These are phyloP conservation scores for Druceiella hillmani DNA, from an alignment of 2,888 invertebrate genomes.

Conservation along the genomic window DNA sequence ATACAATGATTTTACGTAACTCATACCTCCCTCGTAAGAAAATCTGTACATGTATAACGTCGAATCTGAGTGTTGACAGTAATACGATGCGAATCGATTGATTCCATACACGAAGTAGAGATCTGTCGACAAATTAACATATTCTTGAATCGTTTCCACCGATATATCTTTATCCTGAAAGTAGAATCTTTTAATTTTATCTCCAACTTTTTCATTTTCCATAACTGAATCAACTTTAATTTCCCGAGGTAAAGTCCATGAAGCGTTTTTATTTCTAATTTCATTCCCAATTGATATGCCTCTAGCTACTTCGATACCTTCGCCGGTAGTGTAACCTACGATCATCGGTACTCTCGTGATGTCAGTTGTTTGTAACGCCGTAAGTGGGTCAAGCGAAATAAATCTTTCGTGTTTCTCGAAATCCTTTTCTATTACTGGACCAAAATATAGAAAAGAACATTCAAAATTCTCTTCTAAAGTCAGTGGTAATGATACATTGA, in stretches of 20 bases:
- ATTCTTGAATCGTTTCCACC: constrained; percentile 31
- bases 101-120: constrained; percentile 38
- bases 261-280: constrained; percentile 30
- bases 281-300: constrained; percentile 29
- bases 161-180: constrained; percentile 32
- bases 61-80: constrained; percentile 26
- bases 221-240: constrained; percentile 34
- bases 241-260: constrained; percentile 39
- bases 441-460: constrained; percentile 23
- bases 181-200: constrained; percentile 36
- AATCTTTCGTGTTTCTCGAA: constrained; percentile 33
- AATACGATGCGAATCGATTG: constrained; percentile 35
- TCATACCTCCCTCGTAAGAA: constrained; percentile 38
- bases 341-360: constrained; percentile 37
- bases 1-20: constrained; percentile 36
- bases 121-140: constrained; percentile 35
- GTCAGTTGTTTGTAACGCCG: constrained; percentile 32
- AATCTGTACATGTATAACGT: constrained; percentile 41
- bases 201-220: constrained; percentile 30
- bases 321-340: constrained; percentile 41
- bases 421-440: constrained; percentile 41
- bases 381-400: constrained; percentile 32
- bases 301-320: constrained; percentile 42
- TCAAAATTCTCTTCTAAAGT: not conserved
- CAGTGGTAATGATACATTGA: constrained; percentile 36